Evolutionary conservation across 2,888 invertebrate genomes (phyloP), one percentile per base, ranked within the genome.

Genomic region (Acronicta psi): DNA sequence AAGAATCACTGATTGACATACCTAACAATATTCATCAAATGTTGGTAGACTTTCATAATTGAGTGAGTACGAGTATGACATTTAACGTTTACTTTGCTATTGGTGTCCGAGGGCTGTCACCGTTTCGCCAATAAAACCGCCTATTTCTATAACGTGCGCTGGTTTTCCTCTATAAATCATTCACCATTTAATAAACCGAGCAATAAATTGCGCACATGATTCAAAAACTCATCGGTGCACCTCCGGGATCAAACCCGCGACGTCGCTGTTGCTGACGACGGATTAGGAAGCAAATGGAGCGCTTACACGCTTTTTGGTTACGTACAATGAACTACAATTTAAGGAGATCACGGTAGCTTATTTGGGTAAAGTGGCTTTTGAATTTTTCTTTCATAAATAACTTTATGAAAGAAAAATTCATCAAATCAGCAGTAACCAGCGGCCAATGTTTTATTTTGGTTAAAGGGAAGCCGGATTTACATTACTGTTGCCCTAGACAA

Each of bases 211-310:
- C 58, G 41, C 34, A 58, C 54, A 54, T 67, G 52, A 45, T 56
- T 62, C 58, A 58, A 68, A 68, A 68, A 69, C 56, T 56, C 67
- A 60, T 50, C 49, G 56, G 61, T 56, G 38, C 29, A 67, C 34
- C 53, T 68, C 57, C 63, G 67, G 69, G 67, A 68, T 68, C 57
- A 68, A 46, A 54, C 18, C 17, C 14, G 37, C 37, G 34, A 43
- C 14, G 29, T 41, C 14, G 17, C 38, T 49, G 17, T 45, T 20
- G 25, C 16, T 31, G 36, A 16, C 25, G 40, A 53, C 16, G 31
- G 62, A 44, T 23, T 9, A 11, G 14, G 14, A n/a, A 53, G 31
- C 16, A n/a, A 40, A 46, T 42, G 37, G 40, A 68, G 46, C 23
- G 34, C 9, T 18, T 18, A 29, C 10, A 43, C 2, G n/a, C 11